These are phyloP conservation scores for Picus viridis DNA, from an alignment of 2,797 vertebrate genomes.

Conservation along the genomic window DNA sequence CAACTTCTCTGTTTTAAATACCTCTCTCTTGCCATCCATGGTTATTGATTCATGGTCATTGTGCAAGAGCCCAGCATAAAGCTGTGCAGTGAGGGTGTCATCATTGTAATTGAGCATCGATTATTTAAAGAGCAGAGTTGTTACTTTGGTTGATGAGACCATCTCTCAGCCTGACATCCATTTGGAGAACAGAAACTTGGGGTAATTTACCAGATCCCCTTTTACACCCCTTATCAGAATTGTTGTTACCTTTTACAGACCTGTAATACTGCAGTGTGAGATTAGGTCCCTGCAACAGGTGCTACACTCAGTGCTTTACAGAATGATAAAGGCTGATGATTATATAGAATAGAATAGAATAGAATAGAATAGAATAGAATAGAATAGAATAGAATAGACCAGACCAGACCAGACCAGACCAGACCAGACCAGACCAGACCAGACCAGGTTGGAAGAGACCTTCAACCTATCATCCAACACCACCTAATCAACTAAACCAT, in stretches of 20 bases:
- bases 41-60: conserved; percentile 17
- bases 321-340: background rate
- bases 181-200: conserved; percentile 33
- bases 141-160: conserved; percentile 49
- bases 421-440: too few species aligned
- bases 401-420: too few species aligned
- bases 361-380: too few species aligned
- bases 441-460: too few species aligned
- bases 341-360: background rate
- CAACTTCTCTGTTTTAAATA: background rate
- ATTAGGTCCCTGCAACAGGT: background rate
- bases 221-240: background rate
- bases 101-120: conserved; percentile 47
- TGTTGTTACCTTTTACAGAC: background rate
- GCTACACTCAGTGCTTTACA: background rate
- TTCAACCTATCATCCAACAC: too few species aligned
- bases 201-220: conserved; percentile 23
- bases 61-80: background rate
- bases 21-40: background rate
- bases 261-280: background rate
- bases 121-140: conserved; percentile 57
- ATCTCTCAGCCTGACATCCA: conserved; percentile 42
- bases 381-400: too few species aligned
- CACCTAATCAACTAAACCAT: too few species aligned
- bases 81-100: background rate